Evolutionary conservation across 2,113 vertebrate species (phyloP).

Genomic region (Danio rerio): DNA sequence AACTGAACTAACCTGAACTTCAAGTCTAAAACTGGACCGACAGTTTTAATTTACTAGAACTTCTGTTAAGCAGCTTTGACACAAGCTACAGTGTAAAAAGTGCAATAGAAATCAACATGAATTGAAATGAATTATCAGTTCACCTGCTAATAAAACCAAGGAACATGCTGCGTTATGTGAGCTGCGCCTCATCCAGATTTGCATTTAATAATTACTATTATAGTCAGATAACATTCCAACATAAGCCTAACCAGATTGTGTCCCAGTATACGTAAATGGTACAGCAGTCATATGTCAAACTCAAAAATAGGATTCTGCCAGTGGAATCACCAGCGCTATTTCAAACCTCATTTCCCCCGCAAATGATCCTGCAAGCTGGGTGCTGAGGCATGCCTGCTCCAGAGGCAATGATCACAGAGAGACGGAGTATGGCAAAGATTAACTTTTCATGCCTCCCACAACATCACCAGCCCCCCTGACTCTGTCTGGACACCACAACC

Average conservation of each 20-base stretch:
- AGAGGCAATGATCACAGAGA: conserved; percentile 52
- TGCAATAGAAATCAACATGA: too few relatives aligned
- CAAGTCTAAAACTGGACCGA: too few relatives aligned
- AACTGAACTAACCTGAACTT: too few relatives aligned
- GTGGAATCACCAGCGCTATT: conserved; percentile 63
- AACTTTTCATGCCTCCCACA: conserved; percentile 58
- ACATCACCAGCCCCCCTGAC: conserved; percentile 46
- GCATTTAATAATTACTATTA: not conserved
- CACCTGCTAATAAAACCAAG: conserved; percentile 93
- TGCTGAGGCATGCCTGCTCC: conserved; percentile 46
- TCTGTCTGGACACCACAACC: conserved; percentile 3
- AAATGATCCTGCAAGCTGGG: conserved; percentile 58
- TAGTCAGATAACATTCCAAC: conserved; percentile 54
- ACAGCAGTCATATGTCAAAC: conserved; percentile 53
- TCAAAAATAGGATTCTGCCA: conserved; percentile 61
- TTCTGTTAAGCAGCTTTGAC: too few relatives aligned
- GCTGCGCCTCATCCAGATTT: not conserved
- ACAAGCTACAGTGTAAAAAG: too few relatives aligned
- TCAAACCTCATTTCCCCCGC: conserved; percentile 62
- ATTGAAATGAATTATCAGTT: conserved; percentile 71
- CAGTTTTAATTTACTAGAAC: too few relatives aligned
- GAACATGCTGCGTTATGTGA: conserved; percentile 74
- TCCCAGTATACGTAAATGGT: conserved; percentile 48
- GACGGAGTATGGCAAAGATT: conserved; percentile 55
- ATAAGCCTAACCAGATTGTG: conserved; percentile 45